phyloP scores from a whole-genome alignment of 2,888 invertebrate species.

The Cyaniris semiargus region DNA sequence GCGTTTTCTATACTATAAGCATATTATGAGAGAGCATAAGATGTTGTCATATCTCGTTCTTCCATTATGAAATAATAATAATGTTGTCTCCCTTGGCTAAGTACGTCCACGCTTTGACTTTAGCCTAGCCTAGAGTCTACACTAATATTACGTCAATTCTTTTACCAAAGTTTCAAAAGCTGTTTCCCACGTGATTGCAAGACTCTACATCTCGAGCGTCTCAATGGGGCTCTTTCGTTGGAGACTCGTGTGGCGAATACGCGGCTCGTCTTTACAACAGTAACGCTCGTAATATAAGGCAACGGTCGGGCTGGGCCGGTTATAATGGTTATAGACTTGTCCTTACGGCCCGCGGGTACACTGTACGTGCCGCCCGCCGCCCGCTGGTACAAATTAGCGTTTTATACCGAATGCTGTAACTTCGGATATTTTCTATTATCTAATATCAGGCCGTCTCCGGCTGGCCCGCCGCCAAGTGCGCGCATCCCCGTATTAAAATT shows the following conservation, averaged over 20 bases:
- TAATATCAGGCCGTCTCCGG: background rate
- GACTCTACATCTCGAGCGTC: background rate
- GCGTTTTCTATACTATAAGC: background rate
- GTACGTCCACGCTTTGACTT: background rate
- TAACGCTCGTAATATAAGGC: background rate
- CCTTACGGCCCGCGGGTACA: background rate
- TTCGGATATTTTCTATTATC: conserved; percentile 18
- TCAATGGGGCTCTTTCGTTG: background rate
- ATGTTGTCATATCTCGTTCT: too few relatives aligned
- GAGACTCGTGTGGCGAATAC: background rate
- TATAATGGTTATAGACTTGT: conserved; percentile 1
- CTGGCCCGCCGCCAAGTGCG: background rate
- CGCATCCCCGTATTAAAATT: background rate
- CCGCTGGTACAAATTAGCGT: background rate
- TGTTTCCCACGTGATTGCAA: too few relatives aligned
- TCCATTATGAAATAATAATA: background rate
- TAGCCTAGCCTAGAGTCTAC: too few relatives aligned
- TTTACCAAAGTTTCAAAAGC: too few relatives aligned
- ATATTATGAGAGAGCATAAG: too few relatives aligned
- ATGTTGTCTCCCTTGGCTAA: background rate
- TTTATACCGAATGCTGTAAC: background rate
- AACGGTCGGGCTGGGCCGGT: background rate
- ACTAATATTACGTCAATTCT: too few relatives aligned
- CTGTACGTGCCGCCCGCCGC: background rate
- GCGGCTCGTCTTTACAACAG: background rate